phyloP scores from a whole-genome alignment of 2,113 vertebrate genomes.

The Chamaea fasciata region DNA sequence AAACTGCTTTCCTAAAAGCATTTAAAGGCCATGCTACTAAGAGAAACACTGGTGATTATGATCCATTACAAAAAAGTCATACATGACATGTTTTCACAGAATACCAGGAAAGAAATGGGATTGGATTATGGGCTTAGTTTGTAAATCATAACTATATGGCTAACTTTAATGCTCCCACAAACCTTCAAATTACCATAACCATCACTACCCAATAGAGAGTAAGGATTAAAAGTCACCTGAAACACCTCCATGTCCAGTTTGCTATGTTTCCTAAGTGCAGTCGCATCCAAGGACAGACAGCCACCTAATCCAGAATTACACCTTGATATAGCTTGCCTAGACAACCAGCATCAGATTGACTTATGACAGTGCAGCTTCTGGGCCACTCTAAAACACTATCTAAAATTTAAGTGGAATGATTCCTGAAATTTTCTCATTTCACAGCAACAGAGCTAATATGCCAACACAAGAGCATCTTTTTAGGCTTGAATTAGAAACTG shows the following conservation, averaged over 20 bases:
- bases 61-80: background rate
- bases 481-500: background rate
- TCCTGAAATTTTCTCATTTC: background rate
- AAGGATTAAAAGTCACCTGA: background rate
- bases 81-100: background rate
- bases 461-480: background rate
- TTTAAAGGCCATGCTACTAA: background rate
- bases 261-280: background rate
- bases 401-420: background rate
- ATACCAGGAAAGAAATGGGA: background rate
- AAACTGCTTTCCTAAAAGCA: background rate
- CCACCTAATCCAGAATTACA: background rate
- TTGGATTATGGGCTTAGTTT: background rate
- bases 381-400: background rate
- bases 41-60: background rate
- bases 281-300: background rate
- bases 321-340: background rate
- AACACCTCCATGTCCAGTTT: background rate
- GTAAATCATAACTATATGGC: background rate
- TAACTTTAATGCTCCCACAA: background rate
- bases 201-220: background rate
- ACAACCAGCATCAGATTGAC: background rate
- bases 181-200: background rate
- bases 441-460: background rate
- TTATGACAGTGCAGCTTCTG: background rate